Evolutionary conservation across 2,888 invertebrate genomes (phyloP).

Genomic region (Tigriopus californicus): DNA sequence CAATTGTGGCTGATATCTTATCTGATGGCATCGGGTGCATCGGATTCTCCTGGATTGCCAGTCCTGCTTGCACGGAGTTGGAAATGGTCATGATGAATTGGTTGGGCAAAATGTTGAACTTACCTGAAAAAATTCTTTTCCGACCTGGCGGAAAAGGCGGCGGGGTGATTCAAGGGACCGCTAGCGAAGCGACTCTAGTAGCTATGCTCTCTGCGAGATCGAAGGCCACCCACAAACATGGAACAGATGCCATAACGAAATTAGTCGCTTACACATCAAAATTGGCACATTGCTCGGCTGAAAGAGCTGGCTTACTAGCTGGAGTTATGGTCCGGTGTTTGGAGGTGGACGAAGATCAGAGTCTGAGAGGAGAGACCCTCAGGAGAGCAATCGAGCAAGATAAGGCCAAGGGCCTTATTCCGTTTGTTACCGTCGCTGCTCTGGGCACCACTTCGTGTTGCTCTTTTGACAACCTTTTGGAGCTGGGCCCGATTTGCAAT

Average conservation of each 20-base stretch:
- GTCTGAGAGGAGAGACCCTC: slow-evolving; percentile 46
- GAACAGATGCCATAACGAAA: slow-evolving; percentile 29
- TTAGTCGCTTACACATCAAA: slow-evolving; percentile 66
- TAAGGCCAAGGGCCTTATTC: slow-evolving; percentile 55
- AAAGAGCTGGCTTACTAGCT: slow-evolving; percentile 60
- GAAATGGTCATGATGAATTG: slow-evolving; percentile 90
- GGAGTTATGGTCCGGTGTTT: slow-evolving; percentile 56
- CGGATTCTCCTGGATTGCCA: slow-evolving; percentile 70
- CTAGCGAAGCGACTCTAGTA: slow-evolving; percentile 71
- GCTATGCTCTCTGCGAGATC: slow-evolving; percentile 55
- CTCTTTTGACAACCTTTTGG: slow-evolving; percentile 70
- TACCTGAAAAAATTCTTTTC: slow-evolving; percentile 67
- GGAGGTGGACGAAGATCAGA: slow-evolving; percentile 44
- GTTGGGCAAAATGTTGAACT: slow-evolving; percentile 75
- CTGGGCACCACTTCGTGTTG: slow-evolving; percentile 91
- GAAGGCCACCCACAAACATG: not conserved
- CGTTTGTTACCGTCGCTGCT: slow-evolving; percentile 73
- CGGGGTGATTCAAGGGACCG: slow-evolving; percentile 81
- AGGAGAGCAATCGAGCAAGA: slow-evolving; percentile 54
- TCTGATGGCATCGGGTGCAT: slow-evolving; percentile 62
- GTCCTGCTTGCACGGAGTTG: slow-evolving; percentile 80
- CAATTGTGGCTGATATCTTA: slow-evolving; percentile 65
- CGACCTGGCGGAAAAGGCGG: slow-evolving; percentile 56
- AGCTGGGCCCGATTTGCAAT: slow-evolving; percentile 62
- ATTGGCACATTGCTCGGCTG: slow-evolving; percentile 74